phyloP scores from a whole-genome alignment of 2,797 vertebrate species.

The Petrocephalus sullivani region DNA sequence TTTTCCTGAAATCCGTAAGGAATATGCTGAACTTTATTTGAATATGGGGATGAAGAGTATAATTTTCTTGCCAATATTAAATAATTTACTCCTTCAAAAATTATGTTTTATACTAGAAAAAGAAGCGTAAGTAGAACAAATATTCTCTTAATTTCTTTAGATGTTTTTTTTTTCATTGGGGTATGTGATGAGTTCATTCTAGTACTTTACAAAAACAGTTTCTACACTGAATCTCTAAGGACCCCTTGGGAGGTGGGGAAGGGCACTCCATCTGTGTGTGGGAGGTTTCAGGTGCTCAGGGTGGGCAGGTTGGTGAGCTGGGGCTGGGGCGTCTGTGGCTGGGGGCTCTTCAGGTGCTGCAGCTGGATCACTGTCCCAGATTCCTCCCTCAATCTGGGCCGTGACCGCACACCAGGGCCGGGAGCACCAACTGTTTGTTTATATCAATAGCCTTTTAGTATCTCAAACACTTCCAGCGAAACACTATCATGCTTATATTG shows the following conservation, averaged over 20 bases:
- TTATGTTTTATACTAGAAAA: neutral
- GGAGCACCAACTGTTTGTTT: neutral
- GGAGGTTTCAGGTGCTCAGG: neutral
- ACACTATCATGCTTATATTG: neutral
- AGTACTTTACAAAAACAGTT: neutral
- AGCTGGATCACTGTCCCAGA: neutral
- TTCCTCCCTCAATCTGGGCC: neutral
- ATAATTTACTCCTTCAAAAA: neutral
- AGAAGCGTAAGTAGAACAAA: neutral
- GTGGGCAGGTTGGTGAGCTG: neutral
- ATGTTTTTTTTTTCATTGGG: neutral
- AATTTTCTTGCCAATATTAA: neutral
- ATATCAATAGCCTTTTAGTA: neutral
- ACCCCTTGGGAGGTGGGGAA: neutral
- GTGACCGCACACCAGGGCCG: neutral
- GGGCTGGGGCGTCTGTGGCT: neutral
- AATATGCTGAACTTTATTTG: neutral
- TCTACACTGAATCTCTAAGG: neutral
- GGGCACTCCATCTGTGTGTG: neutral
- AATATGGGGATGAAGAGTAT: neutral
- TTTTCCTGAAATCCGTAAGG: neutral
- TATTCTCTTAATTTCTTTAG: neutral
- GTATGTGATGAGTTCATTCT: neutral
- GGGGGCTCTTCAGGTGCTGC: neutral
- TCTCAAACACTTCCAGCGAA: neutral